Conservation (phyloP, 2,113 vertebrate genomes). For the Gobius niger region DNA sequence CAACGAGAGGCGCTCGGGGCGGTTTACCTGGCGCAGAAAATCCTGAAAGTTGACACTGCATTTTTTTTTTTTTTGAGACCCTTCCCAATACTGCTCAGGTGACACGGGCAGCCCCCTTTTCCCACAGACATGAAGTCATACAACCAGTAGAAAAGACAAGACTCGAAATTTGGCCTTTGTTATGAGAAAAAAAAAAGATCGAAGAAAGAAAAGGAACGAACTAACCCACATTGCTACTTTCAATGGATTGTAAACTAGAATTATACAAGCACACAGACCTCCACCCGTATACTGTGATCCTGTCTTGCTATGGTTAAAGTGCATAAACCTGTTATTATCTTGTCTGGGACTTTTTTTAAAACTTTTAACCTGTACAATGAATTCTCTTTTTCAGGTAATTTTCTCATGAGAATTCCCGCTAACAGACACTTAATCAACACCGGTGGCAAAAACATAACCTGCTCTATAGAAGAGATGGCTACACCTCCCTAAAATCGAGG, state of each 20-base stretch:
- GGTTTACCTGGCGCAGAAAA: constrained; percentile 36
- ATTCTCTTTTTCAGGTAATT: too few species aligned
- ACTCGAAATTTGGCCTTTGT: neutral
- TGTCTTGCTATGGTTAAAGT: neutral
- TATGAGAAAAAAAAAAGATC: constrained; percentile 6
- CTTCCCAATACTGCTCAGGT: constrained; percentile 37
- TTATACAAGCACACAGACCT: neutral
- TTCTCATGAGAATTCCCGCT: neutral
- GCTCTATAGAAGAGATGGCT: neutral
- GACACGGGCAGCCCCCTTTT: constrained; percentile 53
- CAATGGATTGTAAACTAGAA: neutral
- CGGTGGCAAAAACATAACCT: neutral
- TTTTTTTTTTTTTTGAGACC: constrained; percentile 30
- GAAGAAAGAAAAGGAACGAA: constrained; percentile 4
- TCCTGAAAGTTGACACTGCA: constrained; percentile 53
- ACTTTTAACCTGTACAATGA: too few species aligned
- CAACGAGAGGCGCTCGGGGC: constrained; percentile 50
- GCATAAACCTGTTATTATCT: too few species aligned
- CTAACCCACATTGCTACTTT: constrained; percentile 9
- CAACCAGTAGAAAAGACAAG: neutral
- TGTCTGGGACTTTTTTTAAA: too few species aligned
- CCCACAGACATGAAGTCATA: constrained; percentile 12
- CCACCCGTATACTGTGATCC: neutral
- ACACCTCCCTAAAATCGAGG: neutral
- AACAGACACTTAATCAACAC: neutral